Evolutionary conservation across 2,113 vertebrate species (phyloP).

Genomic region (Channa maculata): DNA sequence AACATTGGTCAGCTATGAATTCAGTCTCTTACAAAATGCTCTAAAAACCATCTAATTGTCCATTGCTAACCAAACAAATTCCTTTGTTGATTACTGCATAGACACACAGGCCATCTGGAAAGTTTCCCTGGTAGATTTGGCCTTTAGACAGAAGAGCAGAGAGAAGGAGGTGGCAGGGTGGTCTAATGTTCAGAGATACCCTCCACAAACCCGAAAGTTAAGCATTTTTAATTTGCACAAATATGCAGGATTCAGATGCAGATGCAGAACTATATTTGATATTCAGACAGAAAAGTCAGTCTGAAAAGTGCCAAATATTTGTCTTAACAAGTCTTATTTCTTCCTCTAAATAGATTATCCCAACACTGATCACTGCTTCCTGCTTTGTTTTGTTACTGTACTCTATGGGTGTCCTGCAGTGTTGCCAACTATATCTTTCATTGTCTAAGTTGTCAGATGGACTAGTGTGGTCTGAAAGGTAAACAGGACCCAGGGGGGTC

Average conservation of each 20-base stretch:
- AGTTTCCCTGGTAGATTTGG: constrained; percentile 30
- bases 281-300: no score
- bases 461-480: constrained; percentile 73
- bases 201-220: neutral
- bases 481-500: constrained; percentile 75
- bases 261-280: neutral
- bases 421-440: constrained; percentile 58
- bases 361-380: neutral
- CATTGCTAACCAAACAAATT: constrained; percentile 63
- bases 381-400: constrained; percentile 25
- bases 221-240: constrained; percentile 25
- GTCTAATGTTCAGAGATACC: constrained; percentile 14
- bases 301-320: neutral
- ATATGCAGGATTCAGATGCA: neutral
- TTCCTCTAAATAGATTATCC: neutral
- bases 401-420: constrained; percentile 59
- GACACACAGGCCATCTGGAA: constrained; percentile 52
- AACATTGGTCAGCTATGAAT: constrained; percentile 26
- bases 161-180: constrained; percentile 24
- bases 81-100: constrained; percentile 52
- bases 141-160: constrained; percentile 18
- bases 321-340: neutral
- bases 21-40: constrained; percentile 43
- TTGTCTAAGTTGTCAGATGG: constrained; percentile 68
- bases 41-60: constrained; percentile 58